Percentiles rank a stretch among this genome's conserved stretches.
Conservation (phyloP, 2,797 vertebrate species). For the Anableps anableps region DNA sequence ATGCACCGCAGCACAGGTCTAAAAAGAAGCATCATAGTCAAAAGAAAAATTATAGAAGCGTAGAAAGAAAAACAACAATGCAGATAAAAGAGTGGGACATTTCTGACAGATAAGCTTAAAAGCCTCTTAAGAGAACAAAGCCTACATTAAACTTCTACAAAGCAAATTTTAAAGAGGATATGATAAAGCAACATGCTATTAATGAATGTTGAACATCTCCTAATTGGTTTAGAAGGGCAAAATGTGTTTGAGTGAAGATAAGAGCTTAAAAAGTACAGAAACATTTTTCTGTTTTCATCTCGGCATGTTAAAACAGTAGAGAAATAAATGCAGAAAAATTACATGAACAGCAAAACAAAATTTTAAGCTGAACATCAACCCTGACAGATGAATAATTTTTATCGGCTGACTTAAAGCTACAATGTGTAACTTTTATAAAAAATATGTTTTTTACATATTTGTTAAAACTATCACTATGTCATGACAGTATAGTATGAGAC, state of each 20-base stretch:
- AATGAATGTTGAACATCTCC: slow-evolving; percentile 54
- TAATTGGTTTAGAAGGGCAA: slow-evolving; percentile 41
- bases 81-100: slow-evolving; percentile 4
- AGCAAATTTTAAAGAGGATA: slow-evolving; percentile 19
- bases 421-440: no score
- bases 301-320: slow-evolving; percentile 33
- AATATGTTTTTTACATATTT: no score
- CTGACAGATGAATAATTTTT: neutral
- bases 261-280: slow-evolving; percentile 21
- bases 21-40: neutral
- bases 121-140: slow-evolving; percentile 30
- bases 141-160: slow-evolving; percentile 34
- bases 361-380: neutral
- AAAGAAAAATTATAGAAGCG: neutral
- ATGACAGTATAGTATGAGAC: no score
- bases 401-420: neutral
- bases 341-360: slow-evolving; percentile 11
- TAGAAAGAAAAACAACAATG: slow-evolving; percentile 8
- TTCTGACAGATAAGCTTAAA: slow-evolving; percentile 21
- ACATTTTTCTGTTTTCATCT: slow-evolving; percentile 45
- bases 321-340: neutral
- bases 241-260: slow-evolving; percentile 62
- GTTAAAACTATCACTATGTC: no score
- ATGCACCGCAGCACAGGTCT: neutral
- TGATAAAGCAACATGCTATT: slow-evolving; percentile 29